phyloP scores from a whole-genome alignment of 1,140 invertebrate genomes.

The Lithobius niger region DNA sequence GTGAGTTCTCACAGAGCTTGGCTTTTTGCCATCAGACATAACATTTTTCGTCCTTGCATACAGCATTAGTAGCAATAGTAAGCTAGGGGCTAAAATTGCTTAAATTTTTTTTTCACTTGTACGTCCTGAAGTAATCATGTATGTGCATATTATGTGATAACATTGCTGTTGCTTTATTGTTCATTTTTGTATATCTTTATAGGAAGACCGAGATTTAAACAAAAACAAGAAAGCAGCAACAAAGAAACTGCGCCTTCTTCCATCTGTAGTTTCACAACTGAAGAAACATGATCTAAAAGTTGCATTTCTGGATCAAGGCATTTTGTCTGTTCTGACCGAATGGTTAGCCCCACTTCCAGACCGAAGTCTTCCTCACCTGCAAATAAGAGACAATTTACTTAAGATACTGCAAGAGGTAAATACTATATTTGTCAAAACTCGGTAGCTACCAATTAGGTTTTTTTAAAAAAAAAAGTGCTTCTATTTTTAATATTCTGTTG shows the following conservation, averaged over 20 bases:
- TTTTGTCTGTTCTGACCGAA: slow-evolving; percentile 82
- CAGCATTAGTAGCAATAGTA: too few relatives aligned
- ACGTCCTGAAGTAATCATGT: too few relatives aligned
- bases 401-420: slow-evolving; percentile 74
- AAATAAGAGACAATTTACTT: slow-evolving; percentile 77
- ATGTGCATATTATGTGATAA: too few relatives aligned
- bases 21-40: too few relatives aligned
- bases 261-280: slow-evolving; percentile 74
- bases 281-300: slow-evolving; percentile 89
- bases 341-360: slow-evolving; percentile 98
- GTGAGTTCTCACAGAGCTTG: too few relatives aligned
- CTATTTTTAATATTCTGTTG: too few relatives aligned
- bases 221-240: slow-evolving; percentile 67
- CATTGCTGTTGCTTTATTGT: background rate
- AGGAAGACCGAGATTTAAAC: slow-evolving; percentile 80
- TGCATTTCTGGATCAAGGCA: slow-evolving; percentile 90
- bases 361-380: slow-evolving; percentile 79
- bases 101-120: too few relatives aligned
- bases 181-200: slow-evolving; percentile 22
- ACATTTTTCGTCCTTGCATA: too few relatives aligned
- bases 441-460: background rate
- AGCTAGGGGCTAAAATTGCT: too few relatives aligned
- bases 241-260: slow-evolving; percentile 80
- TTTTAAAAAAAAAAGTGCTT: too few relatives aligned
- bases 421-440: slow-evolving; percentile 13